These are phyloP conservation scores for Lepidothrix coronata DNA, from an alignment of 2,113 vertebrate genomes.

Conservation along the genomic window DNA sequence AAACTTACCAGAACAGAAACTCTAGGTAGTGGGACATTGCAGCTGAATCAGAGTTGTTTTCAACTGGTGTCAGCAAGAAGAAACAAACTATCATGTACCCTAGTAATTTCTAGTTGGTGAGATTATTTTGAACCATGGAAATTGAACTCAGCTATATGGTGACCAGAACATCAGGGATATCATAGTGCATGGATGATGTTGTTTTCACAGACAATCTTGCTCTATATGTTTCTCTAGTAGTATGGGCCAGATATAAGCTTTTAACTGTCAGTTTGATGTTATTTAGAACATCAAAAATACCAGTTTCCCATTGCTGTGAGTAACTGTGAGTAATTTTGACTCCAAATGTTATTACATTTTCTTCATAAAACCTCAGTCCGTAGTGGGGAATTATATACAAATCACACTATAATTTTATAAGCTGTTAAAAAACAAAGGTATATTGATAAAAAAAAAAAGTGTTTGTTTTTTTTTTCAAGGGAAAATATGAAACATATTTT, in stretches of 20 bases:
- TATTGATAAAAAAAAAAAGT: not conserved
- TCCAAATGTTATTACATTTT: not conserved
- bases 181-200: not conserved
- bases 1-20: not conserved
- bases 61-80: accelerated
- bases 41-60: not conserved
- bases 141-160: accelerated
- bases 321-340: not conserved
- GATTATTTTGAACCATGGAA: not conserved
- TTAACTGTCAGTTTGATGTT: not conserved
- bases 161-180: not conserved
- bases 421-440: not conserved
- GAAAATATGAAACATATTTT: not conserved
- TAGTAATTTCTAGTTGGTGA: not conserved
- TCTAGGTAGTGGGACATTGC: not conserved
- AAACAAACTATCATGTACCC: not conserved
- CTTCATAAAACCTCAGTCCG: not conserved
- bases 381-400: not conserved
- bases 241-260: not conserved
- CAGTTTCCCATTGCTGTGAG: not conserved
- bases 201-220: not conserved
- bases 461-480: not conserved
- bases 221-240: not conserved
- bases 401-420: not conserved
- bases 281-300: not conserved